Evolutionary conservation across 2,797 vertebrate species (phyloP).

Genomic region (Neoniphon sammara): DNA sequence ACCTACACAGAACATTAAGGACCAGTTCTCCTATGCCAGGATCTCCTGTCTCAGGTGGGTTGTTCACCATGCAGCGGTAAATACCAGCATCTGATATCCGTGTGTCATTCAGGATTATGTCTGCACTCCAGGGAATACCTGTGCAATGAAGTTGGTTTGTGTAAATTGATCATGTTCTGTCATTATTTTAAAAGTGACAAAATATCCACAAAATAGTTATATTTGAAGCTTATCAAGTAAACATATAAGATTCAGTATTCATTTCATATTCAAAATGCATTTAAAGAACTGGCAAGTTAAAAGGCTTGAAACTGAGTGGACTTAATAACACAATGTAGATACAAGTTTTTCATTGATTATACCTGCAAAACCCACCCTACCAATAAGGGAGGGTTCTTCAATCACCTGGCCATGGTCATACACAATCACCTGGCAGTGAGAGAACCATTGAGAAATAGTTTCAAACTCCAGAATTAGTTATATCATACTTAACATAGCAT

Average conservation of each 20-base stretch:
- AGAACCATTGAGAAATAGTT: background rate
- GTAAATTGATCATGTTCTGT: background rate
- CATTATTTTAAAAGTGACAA: background rate
- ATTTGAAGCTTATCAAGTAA: no score
- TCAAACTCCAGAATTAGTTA: background rate
- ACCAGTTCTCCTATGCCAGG: conserved; percentile 83
- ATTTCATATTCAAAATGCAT: background rate
- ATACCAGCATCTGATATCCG: conserved; percentile 82
- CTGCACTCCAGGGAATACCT: conserved; percentile 83
- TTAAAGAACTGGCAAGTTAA: background rate
- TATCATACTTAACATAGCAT: no score
- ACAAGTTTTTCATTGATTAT: background rate
- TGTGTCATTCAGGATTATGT: conserved; percentile 84
- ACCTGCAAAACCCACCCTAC: conserved; percentile 84
- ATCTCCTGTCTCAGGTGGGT: conserved; percentile 83
- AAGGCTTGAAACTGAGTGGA: background rate
- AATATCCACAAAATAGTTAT: no score
- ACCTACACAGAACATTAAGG: conserved; percentile 83
- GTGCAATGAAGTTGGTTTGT: no score
- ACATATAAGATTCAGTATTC: no score
- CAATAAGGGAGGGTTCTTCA: conserved; percentile 81
- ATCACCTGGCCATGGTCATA: conserved; percentile 86
- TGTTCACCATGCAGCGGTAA: conserved; percentile 88
- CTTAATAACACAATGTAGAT: background rate
- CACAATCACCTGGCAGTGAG: conserved; percentile 82